Conservation (phyloP, 2,797 vertebrate species). For the Poeciliopsis turneri region DNA sequence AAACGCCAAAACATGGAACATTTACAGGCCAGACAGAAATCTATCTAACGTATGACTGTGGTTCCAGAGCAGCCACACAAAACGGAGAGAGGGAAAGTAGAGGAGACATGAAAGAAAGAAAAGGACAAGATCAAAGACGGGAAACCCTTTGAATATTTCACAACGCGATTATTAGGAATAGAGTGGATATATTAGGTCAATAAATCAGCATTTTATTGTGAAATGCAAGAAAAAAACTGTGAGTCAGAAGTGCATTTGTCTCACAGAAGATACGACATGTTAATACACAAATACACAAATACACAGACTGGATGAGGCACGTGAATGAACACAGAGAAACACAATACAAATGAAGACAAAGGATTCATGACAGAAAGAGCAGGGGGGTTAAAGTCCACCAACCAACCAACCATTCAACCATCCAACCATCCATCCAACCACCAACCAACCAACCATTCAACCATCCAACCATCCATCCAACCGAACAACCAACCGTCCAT, state of each 20-base stretch:
- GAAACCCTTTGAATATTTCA: conserved; percentile 1
- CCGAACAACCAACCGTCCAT: too few relatives aligned
- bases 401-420: not conserved
- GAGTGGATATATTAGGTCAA: not conserved
- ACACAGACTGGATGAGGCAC: conserved; percentile 43
- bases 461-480: too few relatives aligned
- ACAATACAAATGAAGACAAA: conserved; percentile 25
- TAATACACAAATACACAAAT: conserved; percentile 25
- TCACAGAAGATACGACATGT: conserved; percentile 29
- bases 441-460: too few relatives aligned
- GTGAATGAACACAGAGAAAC: conserved; percentile 28
- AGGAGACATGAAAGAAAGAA: conserved; percentile 47
- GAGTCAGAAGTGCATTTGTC: conserved; percentile 21
- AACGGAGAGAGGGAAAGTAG: conserved; percentile 39
- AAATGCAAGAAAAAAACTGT: conserved; percentile 11
- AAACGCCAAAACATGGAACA: conserved; percentile 62
- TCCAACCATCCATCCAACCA: too few relatives aligned
- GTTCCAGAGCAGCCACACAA: conserved; percentile 48
- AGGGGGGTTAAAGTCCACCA: conserved; percentile 50
- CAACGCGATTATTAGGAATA: not conserved
- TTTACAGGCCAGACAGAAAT: conserved; percentile 57
- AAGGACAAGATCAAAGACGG: not conserved
- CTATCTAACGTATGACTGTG: conserved; percentile 41
- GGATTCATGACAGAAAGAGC: conserved; percentile 52
- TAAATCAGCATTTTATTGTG: not conserved